A percentile compares a stretch with the other conserved stretches of the same genome.
Conservation (phyloP, 1,140 invertebrate species). For the Drusus annulatus region DNA sequence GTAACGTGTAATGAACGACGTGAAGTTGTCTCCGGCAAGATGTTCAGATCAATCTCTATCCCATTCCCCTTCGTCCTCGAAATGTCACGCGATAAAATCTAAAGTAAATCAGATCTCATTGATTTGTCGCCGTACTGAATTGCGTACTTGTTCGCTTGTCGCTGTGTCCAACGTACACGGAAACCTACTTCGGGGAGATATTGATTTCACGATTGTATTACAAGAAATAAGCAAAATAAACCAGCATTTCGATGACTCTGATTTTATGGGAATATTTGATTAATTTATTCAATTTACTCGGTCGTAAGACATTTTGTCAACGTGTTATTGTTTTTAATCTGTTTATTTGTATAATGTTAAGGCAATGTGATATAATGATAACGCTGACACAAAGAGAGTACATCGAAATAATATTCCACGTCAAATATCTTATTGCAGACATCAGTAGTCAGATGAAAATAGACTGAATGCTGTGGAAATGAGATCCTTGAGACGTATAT, state of each 20-base stretch:
- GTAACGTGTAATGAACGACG: too few relatives aligned
- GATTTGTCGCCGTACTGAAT: constrained; percentile 24
- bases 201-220: background rate
- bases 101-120: constrained; percentile 24
- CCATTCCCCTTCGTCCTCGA: constrained; percentile 4
- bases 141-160: background rate
- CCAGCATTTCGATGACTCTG: too few relatives aligned
- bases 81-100: constrained; percentile 29
- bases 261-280: background rate
- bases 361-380: background rate
- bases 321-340: too few relatives aligned
- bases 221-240: too few relatives aligned
- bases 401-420: too few relatives aligned
- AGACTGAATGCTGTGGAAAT: too few relatives aligned
- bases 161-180: background rate
- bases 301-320: too few relatives aligned
- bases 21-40: background rate
- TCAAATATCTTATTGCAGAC: too few relatives aligned
- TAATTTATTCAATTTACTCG: background rate
- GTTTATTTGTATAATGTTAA: background rate
- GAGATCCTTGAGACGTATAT: too few relatives aligned
- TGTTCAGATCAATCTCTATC: constrained; percentile 30
- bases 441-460: too few relatives aligned
- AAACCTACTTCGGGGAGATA: background rate
- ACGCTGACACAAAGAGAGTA: too few relatives aligned